Conservation (phyloP, 2,888 invertebrate genomes). For the Steinernema hermaphroditum region DNA sequence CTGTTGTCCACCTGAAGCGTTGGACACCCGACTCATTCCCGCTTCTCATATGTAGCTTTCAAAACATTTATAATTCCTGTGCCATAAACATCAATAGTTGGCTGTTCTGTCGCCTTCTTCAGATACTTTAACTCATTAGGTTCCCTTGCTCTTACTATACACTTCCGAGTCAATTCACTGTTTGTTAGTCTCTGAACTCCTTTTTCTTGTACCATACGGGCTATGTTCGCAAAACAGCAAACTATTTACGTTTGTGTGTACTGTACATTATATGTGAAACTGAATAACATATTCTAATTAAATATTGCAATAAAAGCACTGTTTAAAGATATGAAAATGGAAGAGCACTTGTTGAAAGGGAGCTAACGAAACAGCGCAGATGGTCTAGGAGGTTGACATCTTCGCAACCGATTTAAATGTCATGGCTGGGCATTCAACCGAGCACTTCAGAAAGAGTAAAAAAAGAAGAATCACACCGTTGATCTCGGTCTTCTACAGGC, state of each 20-base stretch:
- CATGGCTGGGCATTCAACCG: no score
- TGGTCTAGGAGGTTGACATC: no score
- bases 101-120: background rate
- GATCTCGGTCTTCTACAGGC: no score
- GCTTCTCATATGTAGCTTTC: background rate
- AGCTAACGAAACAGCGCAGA: no score
- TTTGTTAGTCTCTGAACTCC: background rate
- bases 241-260: conserved; percentile 24
- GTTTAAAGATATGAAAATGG: background rate
- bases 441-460: no score
- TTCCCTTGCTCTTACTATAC: background rate
- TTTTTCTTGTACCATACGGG: conserved; percentile 11
- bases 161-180: background rate
- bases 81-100: conserved; percentile 15
- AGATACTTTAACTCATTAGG: conserved; percentile 13
- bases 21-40: background rate
- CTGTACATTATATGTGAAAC: conserved; percentile 5
- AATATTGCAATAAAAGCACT: conserved; percentile 25
- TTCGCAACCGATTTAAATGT: no score
- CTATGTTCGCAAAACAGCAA: conserved; percentile 26
- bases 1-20: background rate
- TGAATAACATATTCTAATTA: conserved; percentile 27
- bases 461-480: no score
- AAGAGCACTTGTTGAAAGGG: no score
- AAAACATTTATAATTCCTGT: background rate